Evolutionary conservation across 2,888 invertebrate genomes (phyloP), one percentile per base, ranked within the genome.

Genomic region (Alitta virens): DNA sequence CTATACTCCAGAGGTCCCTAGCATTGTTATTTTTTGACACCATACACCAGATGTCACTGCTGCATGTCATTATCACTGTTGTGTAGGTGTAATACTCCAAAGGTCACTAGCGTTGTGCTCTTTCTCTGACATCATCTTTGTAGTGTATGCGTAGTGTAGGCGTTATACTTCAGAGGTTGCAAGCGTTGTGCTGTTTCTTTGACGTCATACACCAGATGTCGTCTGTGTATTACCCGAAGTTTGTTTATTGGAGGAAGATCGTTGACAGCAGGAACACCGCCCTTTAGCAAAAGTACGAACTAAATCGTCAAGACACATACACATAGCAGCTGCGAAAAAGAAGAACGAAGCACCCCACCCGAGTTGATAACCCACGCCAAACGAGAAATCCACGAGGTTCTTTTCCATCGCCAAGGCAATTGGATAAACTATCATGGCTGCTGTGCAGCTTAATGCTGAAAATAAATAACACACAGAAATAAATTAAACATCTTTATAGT

Each of bases 341-440:
- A 78, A 76, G 60, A 76, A 72, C 43, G 79, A 72, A 27, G 77
- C 75, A 24, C 74, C 79, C 78, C 81, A 81, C n/a, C 78, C 80
- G 9, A 80, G 72, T 33, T 74, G 75, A 68, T 78, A 81, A 16
- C 79, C 80, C 56, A 74, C 72, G 9, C 81, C 80, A 65, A 77
- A 79, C 16, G 68, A 67, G 63, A 78, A 77, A 16, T 56, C 62
- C 3, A 61, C 63, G 43, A 74, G 71, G 50, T 64, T 69, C 18
- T 60, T 62, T 64, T 75, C 75, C 52, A 70, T 64, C 61, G 78
- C 74, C 43, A 79, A 71, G 27, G 75, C 75, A 26, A 78, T 69
- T n/a, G 80, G 78, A 70, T 78, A 81, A 23, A 78, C 74, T 33
- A 77, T 70, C 71, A 79, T 74, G 68, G 78, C 79, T 64, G 75